Evolutionary conservation across 2,113 vertebrate species (phyloP), one percentile per base, ranked within the genome.

Genomic region (Platichthys flesus): DNA sequence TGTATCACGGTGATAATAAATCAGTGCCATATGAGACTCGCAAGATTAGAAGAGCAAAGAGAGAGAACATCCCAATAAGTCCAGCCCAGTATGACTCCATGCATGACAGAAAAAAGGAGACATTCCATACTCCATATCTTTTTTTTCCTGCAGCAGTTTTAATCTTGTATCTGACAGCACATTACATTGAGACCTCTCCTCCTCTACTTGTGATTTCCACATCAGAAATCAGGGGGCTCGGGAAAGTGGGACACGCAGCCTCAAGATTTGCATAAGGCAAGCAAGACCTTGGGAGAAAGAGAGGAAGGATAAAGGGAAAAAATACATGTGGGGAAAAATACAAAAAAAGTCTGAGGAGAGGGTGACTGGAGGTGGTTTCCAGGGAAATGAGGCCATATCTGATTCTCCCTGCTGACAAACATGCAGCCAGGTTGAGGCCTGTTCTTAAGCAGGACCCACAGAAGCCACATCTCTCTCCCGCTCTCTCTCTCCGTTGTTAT

Each of bases 361-460:
- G 57, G 79, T 85, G 84, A 70, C 74, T 82, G 65, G 67, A 85
- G 82, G 89, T 90, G 82, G 86, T 91, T 90, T 91, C 81, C 77
- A 86, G 62, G 81, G 85, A 87, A 87, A 90, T 80, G 70, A 85
- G 84, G 74, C 88, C 84, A 71, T 90, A 91, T 90, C 87, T 89
- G 89, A 90, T 86, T 87, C 73, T 83, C 75, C 62, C 66, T 71
- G 85, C 90, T 90, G 89, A 92, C 90, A 89, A 91, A 85, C 86
- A 81, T 5, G 81, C 78, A 88, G 88, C 88, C 90, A 85, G 90
- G 89, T 90, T 77, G 71, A 91, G 90, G 87, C 89, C 85, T 91
- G 88, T 84, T 87, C 81, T 82, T 85, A 85, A 51, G 76, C 64
- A 72, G 58, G 87, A 82, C 78, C 82, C 82, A 80, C 88, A 88